Evolutionary conservation across 2,113 vertebrate genomes (phyloP), one percentile per base, ranked within the genome.

Genomic region (Miniopterus natalensis): DNA sequence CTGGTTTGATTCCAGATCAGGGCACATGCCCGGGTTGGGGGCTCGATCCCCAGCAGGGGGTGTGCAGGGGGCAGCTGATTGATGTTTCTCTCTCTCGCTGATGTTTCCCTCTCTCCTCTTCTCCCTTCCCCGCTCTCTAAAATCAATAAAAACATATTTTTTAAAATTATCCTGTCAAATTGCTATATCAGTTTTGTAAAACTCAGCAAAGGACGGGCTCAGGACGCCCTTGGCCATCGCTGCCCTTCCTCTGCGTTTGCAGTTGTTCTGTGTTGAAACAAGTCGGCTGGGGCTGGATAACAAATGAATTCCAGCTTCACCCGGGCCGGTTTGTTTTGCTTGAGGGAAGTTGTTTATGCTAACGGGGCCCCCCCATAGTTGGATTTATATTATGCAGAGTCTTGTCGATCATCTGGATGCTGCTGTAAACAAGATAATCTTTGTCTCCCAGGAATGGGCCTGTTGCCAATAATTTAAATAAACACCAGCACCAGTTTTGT

Each of bases 391-490:
- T 97, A 93, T 88, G 95, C 81, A 91, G 94, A 97, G 96, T 97
- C 97, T 84, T 98, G 98, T 98, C 96, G 96, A 92, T 98, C 95
- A 97, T 97, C 84, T 97, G 84, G 96, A 96, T 2, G 5, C 74
- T 97, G 68, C 91, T 94, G 80, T 98, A 98, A 98, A 98, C 92
- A 97, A 96, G 80, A 97, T 98, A 90, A 98, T 97, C 93, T 85
- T 6, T 97, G 97, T 98, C 97, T 96, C 95, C 92, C 90, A 96
- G 96, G 97, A 98, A 94, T 18, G 88, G 75, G 90, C 94, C 89
- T 66, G 7, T 27, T 98, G 96, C 93, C 97, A 97, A 95, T 96
- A 96, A 90, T 98, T 98, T 88, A 96, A 96, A 95, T 98, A 97
- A 97, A 98, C 98, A 97, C 75, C 85, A 98, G 95, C 95, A 95